phyloP scores from a whole-genome alignment of 2,888 invertebrate species.

The Allophyes oxyacanthae region DNA sequence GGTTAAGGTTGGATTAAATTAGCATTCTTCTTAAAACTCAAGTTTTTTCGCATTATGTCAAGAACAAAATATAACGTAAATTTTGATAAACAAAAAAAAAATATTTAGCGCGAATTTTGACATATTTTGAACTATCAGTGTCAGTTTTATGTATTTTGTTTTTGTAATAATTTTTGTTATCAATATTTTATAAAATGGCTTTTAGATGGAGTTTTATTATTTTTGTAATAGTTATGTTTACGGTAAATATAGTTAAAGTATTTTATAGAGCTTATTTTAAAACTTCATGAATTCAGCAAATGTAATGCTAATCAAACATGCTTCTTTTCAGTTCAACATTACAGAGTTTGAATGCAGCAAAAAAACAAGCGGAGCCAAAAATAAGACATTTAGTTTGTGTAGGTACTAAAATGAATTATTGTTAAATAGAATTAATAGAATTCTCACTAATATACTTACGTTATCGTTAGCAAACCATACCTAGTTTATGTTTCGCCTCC shows the following conservation, averaged over 20 bases:
- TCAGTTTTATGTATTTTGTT: slow-evolving; percentile 7
- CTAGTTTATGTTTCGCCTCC: too few relatives aligned
- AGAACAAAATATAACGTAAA: not conserved
- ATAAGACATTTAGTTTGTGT: slow-evolving; percentile 10
- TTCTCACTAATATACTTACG: too few relatives aligned
- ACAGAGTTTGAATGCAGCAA: slow-evolving; percentile 43
- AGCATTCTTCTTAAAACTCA: too few relatives aligned
- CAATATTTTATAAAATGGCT: slow-evolving; percentile 25
- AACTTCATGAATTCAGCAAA: too few relatives aligned
- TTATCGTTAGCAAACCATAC: too few relatives aligned
- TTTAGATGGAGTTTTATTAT: slow-evolving; percentile 29
- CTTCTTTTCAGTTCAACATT: slow-evolving; percentile 39
- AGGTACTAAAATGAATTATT: too few relatives aligned
- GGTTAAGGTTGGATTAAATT: too few relatives aligned
- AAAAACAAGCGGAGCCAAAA: slow-evolving; percentile 9
- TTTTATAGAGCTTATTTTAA: not conserved
- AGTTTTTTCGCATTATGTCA: too few relatives aligned
- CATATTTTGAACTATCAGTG: slow-evolving; percentile 11
- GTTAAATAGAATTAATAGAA: too few relatives aligned
- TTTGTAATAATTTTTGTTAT: not conserved
- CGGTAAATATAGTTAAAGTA: slow-evolving; percentile 19
- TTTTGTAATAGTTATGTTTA: slow-evolving; percentile 24
- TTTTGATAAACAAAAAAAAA: too few relatives aligned
- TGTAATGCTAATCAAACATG: not conserved
- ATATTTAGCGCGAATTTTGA: slow-evolving; percentile 31